phyloP scores from a whole-genome alignment of 2,113 vertebrate species.

The Hemibagrus wyckioides region DNA sequence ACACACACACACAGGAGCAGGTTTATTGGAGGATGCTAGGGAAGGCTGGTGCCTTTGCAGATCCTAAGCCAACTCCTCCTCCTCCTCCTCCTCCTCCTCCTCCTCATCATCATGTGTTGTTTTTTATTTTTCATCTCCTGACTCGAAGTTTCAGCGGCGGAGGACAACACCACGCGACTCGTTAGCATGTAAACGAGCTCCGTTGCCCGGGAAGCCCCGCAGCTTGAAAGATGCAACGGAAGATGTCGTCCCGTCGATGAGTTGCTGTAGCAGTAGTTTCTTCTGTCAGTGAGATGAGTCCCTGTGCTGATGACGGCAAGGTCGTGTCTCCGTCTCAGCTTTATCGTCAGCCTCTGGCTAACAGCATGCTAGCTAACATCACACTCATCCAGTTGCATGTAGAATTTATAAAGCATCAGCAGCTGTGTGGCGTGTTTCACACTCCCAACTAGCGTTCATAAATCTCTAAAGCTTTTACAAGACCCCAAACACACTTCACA shows the following conservation, averaged over 20 bases:
- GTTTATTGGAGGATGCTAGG: slow-evolving; percentile 14
- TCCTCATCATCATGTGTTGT: neutral
- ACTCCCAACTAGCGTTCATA: neutral
- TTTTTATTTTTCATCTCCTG: too few relatives aligned
- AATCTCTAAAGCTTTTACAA: slow-evolving; percentile 5
- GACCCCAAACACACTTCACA: slow-evolving; percentile 21
- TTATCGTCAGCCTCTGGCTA: neutral
- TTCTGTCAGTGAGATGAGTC: too few relatives aligned
- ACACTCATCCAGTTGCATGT: neutral
- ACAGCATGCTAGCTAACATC: slow-evolving; percentile 61
- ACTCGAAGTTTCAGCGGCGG: too few relatives aligned
- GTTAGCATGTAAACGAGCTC: too few relatives aligned
- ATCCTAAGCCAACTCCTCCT: slow-evolving; percentile 1
- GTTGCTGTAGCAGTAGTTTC: too few relatives aligned
- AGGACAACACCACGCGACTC: neutral
- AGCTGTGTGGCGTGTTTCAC: neutral
- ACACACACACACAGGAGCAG: neutral
- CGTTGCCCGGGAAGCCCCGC: too few relatives aligned
- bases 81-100: neutral
- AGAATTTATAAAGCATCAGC: neutral
- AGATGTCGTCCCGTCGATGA: too few relatives aligned
- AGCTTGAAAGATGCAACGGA: too few relatives aligned
- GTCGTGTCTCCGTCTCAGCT: neutral
- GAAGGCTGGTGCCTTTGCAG: slow-evolving; percentile 21
- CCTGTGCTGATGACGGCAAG: neutral